Evolutionary conservation across 2,113 vertebrate genomes (phyloP).

Genomic region (Glareola pratincola): DNA sequence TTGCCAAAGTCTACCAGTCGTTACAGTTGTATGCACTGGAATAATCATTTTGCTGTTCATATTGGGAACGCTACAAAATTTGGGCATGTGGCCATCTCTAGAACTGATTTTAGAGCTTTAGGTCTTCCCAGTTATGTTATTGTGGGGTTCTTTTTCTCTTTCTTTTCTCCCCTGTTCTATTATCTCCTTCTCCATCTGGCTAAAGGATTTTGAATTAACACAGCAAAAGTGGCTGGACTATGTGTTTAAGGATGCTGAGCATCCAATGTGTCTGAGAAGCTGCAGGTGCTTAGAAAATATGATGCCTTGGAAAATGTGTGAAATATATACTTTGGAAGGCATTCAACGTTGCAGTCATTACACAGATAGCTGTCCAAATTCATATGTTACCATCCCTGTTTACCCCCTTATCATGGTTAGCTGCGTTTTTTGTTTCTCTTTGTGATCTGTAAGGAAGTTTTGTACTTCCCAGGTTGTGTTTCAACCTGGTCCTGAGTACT

Average conservation of each 20-base stretch:
- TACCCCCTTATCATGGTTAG: neutral
- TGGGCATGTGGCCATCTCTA: neutral
- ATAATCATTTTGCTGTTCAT: neutral
- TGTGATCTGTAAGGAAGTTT: neutral
- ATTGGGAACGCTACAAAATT: neutral
- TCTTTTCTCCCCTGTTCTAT: neutral
- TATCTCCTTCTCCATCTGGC: neutral
- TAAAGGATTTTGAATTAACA: neutral
- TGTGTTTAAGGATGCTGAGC: neutral
- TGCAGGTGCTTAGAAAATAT: neutral
- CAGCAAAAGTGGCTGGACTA: neutral
- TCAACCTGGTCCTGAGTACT: neutral
- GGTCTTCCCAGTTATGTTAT: neutral
- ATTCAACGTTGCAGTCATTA: neutral
- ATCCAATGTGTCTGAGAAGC: neutral
- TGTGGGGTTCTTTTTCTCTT: rapidly evolving
- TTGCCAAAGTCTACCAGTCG: neutral
- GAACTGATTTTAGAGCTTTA: neutral
- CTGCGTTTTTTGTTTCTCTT: neutral
- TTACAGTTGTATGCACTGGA: neutral
- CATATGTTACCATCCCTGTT: neutral
- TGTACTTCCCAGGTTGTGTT: neutral
- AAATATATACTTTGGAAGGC: rapidly evolving
- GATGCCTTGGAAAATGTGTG: neutral
- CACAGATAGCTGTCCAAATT: neutral